Base-by-base conservation (phyloP, 2,797 vertebrate species). In the Nyctibius grandis region DNA sequence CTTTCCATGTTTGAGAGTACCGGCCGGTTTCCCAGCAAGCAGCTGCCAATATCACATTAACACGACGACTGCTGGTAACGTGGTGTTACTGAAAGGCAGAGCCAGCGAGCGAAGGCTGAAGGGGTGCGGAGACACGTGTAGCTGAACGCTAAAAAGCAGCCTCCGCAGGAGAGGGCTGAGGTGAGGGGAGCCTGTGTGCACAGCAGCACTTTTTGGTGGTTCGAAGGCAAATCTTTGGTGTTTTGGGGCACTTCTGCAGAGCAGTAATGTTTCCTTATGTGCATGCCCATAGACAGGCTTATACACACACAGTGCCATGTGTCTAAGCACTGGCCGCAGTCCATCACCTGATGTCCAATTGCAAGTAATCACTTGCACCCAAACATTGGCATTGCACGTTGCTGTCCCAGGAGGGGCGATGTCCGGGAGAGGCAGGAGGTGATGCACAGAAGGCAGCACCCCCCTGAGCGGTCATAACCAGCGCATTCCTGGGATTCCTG, bases 401-500 rank as follows among this genome's bases (percentile, higher is more conserved):
- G 38, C 53, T 81, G 48, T 79, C n/a, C 38, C 5, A 16, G 25
- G 18, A 89, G 40, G 65, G 56, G 47, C 3, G 29, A 11, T 40
- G 75, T 21, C 44, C 11, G 1, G 4, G 70, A 31, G 36, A 91
- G 75, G 56, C 74, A 53, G 85, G 56, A 91, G 85, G 80, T 50
- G 91, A 44, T 36, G 59, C 65, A 65, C 26, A 44, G 89, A 74
- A 34, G 69, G 78, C 65, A 69, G 70, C 9, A 3, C 17, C 86
- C 86, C 0, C 1, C 85, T 51, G 93, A 69, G 80, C 12, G 1
- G 36, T 50, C 26, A 18, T 15, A 78, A 40, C 64, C 40, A 70
- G 59, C 34, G 6, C 88, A 93, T 93, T 95, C 84, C 93, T 59
- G 81, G 60, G 26, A 94, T 87, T 91, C 89, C 69, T 90, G 61